These are phyloP conservation scores for Drosophila setosimentum DNA, from an alignment of 2,888 invertebrate species.

Conservation along the genomic window DNA sequence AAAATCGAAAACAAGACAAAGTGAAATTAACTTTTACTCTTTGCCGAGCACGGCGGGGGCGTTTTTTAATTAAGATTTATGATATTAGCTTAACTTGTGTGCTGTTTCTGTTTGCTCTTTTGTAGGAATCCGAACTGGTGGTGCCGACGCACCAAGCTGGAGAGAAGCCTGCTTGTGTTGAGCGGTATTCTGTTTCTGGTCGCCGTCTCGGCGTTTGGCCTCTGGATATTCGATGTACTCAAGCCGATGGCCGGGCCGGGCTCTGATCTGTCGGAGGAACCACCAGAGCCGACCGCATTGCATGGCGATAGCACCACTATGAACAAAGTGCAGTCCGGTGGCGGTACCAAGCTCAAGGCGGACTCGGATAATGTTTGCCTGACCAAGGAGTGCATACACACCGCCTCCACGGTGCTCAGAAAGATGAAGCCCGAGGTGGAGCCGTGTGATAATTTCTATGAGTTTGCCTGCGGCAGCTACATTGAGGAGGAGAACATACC, in stretches of 20 bases:
- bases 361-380: conserved; percentile 87
- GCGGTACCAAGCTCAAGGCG: conserved; percentile 71
- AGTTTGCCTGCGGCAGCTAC: conserved; percentile 91
- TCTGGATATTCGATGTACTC: conserved; percentile 82
- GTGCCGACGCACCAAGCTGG: conserved; percentile 91
- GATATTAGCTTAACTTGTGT: conserved; percentile 8
- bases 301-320: conserved; percentile 62
- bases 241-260: not conserved
- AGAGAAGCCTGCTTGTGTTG: conserved; percentile 88
- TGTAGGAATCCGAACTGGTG: conserved; percentile 92
- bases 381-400: conserved; percentile 92
- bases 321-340: conserved; percentile 57
- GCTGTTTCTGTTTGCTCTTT: conserved; percentile 5
- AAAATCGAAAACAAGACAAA: conserved; percentile 36
- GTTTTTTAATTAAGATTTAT: conserved; percentile 53
- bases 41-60: conserved; percentile 15
- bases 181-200: conserved; percentile 87
- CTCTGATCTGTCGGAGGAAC: conserved; percentile 1
- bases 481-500: conserved; percentile 89
- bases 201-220: conserved; percentile 87
- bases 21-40: conserved; percentile 54
- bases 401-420: conserved; percentile 88
- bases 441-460: conserved; percentile 92
- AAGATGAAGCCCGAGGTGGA: conserved; percentile 89
- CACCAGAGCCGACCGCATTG: conserved; percentile 75